Evolutionary conservation across 2,113 vertebrate species (phyloP).

Genomic region (Tachysurus vachellii): DNA sequence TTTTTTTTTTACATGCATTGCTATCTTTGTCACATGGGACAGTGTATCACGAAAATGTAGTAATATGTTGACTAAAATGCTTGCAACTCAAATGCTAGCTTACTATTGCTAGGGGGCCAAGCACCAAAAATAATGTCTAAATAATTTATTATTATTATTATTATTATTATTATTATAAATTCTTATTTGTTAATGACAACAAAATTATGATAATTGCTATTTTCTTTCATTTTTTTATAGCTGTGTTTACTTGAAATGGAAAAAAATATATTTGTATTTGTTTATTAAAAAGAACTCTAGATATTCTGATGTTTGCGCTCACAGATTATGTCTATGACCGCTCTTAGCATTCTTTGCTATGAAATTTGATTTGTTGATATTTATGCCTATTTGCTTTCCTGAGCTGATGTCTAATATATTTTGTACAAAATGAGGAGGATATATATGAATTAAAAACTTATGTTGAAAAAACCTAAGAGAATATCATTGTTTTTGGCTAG

Average conservation of each 20-base stretch:
- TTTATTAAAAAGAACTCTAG: slow-evolving; percentile 32
- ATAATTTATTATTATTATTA: slow-evolving; percentile 17
- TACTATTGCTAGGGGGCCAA: slow-evolving; percentile 10
- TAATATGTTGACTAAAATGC: slow-evolving; percentile 16
- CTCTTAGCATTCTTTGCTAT: slow-evolving; percentile 42
- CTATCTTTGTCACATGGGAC: neutral
- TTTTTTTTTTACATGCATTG: neutral
- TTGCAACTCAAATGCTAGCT: slow-evolving; percentile 12
- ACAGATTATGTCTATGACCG: slow-evolving; percentile 20
- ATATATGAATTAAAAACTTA: slow-evolving; percentile 43
- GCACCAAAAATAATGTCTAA: slow-evolving; percentile 15
- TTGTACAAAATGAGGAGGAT: slow-evolving; percentile 38
- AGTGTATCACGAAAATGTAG: neutral
- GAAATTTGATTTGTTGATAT: slow-evolving; percentile 37
- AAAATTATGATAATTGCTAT: neutral
- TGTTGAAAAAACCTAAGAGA: neutral
- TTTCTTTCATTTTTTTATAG: slow-evolving; percentile 28
- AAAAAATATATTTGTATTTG: slow-evolving; percentile 38
- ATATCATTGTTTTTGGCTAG: neutral
- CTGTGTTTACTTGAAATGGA: neutral
- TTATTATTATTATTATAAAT: slow-evolving; percentile 24
- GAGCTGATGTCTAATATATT: slow-evolving; percentile 52
- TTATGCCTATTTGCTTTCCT: slow-evolving; percentile 48
- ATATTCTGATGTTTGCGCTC: slow-evolving; percentile 30
- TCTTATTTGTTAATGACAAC: neutral